Evolutionary conservation across 2,113 vertebrate genomes (phyloP).

Genomic region (Megatriorchis doriae): DNA sequence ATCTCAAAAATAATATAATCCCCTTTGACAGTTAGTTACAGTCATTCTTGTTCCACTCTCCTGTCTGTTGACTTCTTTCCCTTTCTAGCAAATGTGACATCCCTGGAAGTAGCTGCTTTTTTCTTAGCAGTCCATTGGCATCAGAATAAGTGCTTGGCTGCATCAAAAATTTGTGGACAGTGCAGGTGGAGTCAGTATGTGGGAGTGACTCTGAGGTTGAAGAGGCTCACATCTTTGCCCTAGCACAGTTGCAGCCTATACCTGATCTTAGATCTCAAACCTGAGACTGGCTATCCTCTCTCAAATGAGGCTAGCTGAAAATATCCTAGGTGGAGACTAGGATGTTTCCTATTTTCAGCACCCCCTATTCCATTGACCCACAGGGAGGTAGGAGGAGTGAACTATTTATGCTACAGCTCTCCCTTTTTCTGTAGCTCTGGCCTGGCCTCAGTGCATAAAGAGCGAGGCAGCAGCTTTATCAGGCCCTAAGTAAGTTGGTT

Average conservation of each 20-base stretch:
- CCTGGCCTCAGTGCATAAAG: neutral
- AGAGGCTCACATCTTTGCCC: neutral
- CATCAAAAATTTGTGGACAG: neutral
- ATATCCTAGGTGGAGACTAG: neutral
- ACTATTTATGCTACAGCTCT: neutral
- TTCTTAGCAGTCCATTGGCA: neutral
- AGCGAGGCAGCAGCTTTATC: neutral
- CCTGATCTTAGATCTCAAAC: neutral
- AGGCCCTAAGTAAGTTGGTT: neutral
- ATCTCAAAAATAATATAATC: neutral
- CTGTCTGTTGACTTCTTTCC: neutral
- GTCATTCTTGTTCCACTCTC: neutral
- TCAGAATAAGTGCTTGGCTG: neutral
- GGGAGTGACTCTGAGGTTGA: neutral
- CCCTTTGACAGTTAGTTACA: neutral
- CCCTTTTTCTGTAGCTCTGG: neutral
- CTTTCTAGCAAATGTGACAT: neutral
- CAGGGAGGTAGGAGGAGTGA: neutral
- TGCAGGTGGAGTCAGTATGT: neutral
- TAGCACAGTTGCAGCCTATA: neutral
- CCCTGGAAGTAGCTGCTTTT: neutral
- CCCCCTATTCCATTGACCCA: neutral
- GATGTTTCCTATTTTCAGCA: neutral
- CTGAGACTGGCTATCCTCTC: too few relatives aligned
- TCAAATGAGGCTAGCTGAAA: neutral